Conservation (phyloP, 1,140 invertebrate species). For the Meloidogyne exigua region DNA sequence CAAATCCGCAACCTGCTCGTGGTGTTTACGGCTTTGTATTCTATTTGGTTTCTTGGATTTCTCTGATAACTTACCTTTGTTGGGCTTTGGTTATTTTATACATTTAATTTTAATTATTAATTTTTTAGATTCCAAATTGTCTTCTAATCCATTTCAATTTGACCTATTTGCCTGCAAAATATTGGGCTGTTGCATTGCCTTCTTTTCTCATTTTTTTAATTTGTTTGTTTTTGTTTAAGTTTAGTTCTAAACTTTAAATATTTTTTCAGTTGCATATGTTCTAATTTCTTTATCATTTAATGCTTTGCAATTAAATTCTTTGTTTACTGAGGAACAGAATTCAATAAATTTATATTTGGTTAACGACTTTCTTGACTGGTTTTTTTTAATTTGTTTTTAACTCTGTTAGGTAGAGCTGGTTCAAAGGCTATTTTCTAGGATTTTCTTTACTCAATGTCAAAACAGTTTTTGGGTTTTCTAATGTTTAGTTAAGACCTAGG, state of each 20-base stretch:
- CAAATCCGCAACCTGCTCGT: constrained; percentile 44
- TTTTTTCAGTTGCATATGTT: constrained; percentile 40
- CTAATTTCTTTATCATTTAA: constrained; percentile 46
- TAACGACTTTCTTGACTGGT: constrained; percentile 51
- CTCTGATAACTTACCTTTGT: constrained; percentile 45
- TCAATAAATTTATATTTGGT: constrained; percentile 16
- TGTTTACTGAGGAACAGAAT: constrained; percentile 28
- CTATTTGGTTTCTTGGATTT: constrained; percentile 38
- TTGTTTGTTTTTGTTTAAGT: constrained; percentile 25
- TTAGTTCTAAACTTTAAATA: neutral
- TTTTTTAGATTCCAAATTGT: constrained; percentile 41
- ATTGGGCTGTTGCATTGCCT: constrained; percentile 47
- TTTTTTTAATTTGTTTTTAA: neutral
- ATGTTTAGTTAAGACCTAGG: too few species aligned
- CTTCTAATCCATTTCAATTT: constrained; percentile 38
- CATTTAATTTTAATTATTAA: constrained; percentile 20
- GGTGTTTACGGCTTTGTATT: constrained; percentile 50
- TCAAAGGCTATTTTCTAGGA: too few species aligned
- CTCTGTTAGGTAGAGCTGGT: too few species aligned
- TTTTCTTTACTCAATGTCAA: too few species aligned
- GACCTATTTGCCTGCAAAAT: constrained; percentile 51
- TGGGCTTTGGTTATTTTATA: constrained; percentile 29
- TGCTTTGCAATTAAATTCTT: constrained; percentile 28
- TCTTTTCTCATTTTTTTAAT: constrained; percentile 32
- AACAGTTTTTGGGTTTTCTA: too few species aligned